Conservation (phyloP, 2,888 invertebrate genomes). For the Melanophora roralis region DNA sequence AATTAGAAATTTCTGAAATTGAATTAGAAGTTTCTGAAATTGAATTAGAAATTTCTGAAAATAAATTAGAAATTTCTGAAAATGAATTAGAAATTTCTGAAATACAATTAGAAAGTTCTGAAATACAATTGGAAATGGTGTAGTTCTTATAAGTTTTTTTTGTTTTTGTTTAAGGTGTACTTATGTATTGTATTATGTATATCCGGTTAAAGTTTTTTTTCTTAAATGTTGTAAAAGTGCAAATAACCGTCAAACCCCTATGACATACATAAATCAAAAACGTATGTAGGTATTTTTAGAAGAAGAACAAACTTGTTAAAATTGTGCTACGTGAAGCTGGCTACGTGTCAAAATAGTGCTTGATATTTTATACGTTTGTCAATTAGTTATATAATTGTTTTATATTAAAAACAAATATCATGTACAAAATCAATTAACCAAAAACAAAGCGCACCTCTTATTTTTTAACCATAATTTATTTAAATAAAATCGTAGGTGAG, state of each 20-base stretch:
- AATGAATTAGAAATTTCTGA: too few species aligned
- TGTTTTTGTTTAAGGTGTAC: slow-evolving; percentile 41
- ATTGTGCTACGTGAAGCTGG: slow-evolving; percentile 37
- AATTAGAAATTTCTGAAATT: too few species aligned
- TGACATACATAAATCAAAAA: slow-evolving; percentile 28
- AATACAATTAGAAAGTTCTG: too few species aligned
- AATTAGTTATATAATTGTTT: slow-evolving; percentile 26
- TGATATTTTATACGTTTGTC: neutral
- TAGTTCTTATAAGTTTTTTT: too few species aligned
- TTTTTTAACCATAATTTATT: neutral
- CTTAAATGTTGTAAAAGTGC: neutral
- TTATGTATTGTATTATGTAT: too few species aligned
- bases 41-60: too few species aligned
- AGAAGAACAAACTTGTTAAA: neutral
- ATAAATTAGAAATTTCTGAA: too few species aligned
- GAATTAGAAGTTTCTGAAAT: too few species aligned
- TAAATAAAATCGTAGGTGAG: slow-evolving; percentile 4
- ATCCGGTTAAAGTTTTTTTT: slow-evolving; percentile 42
- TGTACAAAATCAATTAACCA: neutral
- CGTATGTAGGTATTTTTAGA: neutral
- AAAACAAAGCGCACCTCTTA: slow-evolving; percentile 27
- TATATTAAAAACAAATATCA: neutral
- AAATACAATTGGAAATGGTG: too few species aligned
- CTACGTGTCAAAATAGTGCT: neutral
- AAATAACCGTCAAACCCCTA: slow-evolving; percentile 48